phyloP scores from a whole-genome alignment of 2,113 vertebrate species.

The Odocoileus hemionus region DNA sequence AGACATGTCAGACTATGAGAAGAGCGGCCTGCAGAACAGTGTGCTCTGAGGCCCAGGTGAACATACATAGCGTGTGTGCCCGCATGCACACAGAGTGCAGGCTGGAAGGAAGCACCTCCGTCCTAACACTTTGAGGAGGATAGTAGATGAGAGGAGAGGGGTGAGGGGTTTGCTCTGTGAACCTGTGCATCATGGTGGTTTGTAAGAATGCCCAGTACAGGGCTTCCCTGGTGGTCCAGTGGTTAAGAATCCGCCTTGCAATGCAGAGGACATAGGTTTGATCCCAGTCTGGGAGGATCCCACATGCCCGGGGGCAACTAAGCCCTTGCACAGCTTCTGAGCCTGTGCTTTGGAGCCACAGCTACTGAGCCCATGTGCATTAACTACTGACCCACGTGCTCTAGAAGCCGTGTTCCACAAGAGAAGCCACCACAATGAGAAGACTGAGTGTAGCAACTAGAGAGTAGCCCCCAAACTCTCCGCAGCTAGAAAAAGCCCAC shows the following conservation, averaged over 20 bases:
- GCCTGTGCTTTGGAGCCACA: background rate
- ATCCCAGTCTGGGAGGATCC: background rate
- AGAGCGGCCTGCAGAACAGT: background rate
- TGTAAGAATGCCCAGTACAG: background rate
- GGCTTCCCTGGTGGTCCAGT: background rate
- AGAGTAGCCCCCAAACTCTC: background rate
- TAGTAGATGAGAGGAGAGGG: too few species aligned
- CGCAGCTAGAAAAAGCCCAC: background rate
- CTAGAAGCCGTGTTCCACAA: background rate
- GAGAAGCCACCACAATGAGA: background rate
- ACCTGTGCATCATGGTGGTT: background rate
- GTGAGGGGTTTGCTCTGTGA: background rate
- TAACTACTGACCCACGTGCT: background rate
- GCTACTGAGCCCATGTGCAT: background rate
- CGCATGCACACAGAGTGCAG: rapidly evolving
- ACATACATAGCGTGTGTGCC: background rate
- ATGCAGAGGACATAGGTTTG: background rate
- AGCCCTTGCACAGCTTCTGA: background rate
- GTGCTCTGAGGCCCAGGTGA: background rate
- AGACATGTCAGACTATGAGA: background rate
- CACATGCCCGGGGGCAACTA: background rate
- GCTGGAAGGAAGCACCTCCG: rapidly evolving
- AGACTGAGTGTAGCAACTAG: background rate
- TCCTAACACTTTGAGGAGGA: background rate
- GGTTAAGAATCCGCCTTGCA: background rate